Evolutionary conservation across 2,797 vertebrate species (phyloP).

Genomic region (Gymnocypris eckloni): DNA sequence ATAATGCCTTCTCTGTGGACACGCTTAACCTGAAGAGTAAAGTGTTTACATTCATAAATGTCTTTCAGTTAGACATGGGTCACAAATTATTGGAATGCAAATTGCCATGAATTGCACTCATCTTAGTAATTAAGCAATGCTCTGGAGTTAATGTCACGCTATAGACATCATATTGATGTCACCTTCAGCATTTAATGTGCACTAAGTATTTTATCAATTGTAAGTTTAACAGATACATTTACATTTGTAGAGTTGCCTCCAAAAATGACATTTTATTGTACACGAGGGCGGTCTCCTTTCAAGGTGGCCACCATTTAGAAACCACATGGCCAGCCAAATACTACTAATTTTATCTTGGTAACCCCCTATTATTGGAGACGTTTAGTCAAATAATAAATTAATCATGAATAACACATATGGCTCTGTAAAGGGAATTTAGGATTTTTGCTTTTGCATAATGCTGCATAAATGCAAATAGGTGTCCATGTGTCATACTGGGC

Average conservation of each 20-base stretch:
- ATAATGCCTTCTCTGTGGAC: conserved; percentile 20
- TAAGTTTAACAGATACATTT: neutral
- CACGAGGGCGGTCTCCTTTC: neutral
- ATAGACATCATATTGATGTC: conserved; percentile 28
- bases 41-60: conserved; percentile 38
- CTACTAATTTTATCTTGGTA: neutral
- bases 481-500: neutral
- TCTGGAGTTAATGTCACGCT: neutral
- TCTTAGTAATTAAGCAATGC: neutral
- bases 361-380: neutral
- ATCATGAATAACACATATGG: neutral
- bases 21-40: conserved; percentile 15
- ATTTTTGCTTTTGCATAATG: neutral
- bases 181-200: neutral
- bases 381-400: neutral
- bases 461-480: conserved; percentile 5
- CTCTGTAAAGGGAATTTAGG: neutral
- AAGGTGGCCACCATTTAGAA: neutral
- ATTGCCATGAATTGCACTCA: conserved; percentile 24
- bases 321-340: neutral
- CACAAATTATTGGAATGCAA: conserved; percentile 3
- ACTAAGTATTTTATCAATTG: neutral
- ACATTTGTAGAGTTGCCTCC: neutral
- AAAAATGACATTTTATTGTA: neutral
- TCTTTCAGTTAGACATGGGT: conserved; percentile 18